These are phyloP conservation scores for Chrysolina americana DNA, from an alignment of 2,888 invertebrate species.

Conservation along the genomic window DNA sequence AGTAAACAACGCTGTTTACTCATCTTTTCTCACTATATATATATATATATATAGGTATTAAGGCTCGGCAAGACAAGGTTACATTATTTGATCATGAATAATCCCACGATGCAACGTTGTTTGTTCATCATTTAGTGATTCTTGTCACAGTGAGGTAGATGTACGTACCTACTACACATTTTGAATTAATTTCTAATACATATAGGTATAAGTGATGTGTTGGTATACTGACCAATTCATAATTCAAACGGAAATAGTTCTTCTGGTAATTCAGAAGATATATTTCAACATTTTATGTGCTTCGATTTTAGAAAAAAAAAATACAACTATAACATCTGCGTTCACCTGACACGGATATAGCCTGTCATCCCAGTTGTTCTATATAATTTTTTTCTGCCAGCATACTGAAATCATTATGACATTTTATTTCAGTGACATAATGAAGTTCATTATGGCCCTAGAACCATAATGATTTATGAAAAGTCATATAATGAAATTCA, in stretches of 20 bases:
- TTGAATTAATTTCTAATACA: neutral
- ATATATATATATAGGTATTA: no score
- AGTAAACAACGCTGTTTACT: conserved; percentile 50
- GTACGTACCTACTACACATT: neutral
- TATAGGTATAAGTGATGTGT: neutral
- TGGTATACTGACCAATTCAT: neutral
- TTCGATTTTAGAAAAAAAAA: neutral
- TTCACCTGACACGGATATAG: neutral
- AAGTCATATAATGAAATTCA: no score
- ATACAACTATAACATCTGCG: neutral
- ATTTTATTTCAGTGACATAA: no score
- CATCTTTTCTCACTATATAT: conserved; percentile 60
- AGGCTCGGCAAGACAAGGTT: conserved; percentile 59
- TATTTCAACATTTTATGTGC: neutral
- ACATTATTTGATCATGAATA: conserved; percentile 56
- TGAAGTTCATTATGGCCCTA: no score
- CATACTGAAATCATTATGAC: no score
- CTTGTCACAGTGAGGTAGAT: neutral
- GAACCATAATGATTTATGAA: no score
- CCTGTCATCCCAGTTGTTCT: no score
- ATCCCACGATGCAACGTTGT: conserved; percentile 57
- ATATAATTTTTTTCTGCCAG: no score
- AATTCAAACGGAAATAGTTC: conserved; percentile 11
- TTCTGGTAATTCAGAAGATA: neutral
- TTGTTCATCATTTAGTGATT: neutral